Evolutionary conservation across 2,113 vertebrate genomes (phyloP).

Genomic region (Eulacestoma nigropectus): DNA sequence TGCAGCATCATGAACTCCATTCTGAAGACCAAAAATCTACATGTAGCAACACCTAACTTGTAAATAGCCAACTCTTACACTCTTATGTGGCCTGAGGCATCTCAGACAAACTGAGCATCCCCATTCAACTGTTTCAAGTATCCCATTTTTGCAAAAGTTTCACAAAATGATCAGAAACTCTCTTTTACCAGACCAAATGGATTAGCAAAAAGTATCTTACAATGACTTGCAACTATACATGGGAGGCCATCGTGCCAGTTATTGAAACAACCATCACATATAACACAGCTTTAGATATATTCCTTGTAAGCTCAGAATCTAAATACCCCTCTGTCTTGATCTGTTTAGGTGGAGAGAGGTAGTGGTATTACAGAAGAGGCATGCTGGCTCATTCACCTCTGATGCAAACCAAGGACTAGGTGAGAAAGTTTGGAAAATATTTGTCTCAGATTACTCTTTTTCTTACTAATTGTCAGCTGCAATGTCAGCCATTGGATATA

Average conservation of each 20-base stretch:
- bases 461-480: background rate
- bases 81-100: accelerated
- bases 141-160: background rate
- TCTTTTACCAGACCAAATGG: background rate
- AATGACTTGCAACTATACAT: background rate
- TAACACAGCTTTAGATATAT: background rate
- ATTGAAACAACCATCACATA: background rate
- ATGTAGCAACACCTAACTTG: background rate
- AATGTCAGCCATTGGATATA: background rate
- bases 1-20: background rate
- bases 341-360: background rate
- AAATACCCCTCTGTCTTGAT: background rate
- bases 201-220: background rate
- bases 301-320: background rate
- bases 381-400: background rate
- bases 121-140: background rate
- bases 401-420: background rate
- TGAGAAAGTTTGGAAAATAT: background rate
- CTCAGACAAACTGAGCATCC: background rate
- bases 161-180: background rate
- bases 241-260: background rate
- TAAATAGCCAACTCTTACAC: background rate
- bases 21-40: background rate
- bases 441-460: background rate
- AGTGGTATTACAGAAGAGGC: background rate